Evolutionary conservation across 2,888 invertebrate species (phyloP).

Genomic region (Erebia ligea): DNA sequence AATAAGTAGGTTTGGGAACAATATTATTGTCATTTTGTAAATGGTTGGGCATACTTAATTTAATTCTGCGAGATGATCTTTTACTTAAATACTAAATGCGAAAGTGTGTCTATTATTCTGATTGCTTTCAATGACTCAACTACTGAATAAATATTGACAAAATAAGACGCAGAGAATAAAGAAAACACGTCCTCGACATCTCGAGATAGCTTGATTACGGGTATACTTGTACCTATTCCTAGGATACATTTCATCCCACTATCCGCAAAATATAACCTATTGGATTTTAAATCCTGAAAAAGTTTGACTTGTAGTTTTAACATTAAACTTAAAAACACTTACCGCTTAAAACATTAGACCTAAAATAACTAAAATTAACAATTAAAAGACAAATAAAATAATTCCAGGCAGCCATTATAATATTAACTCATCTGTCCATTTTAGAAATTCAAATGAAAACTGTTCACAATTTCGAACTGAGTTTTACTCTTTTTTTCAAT

Average conservation of each 20-base stretch:
- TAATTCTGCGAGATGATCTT: no score
- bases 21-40: neutral
- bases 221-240: no score
- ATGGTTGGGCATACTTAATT: no score
- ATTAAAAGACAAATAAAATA: conserved; percentile 40
- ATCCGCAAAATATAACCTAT: no score
- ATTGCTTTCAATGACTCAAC: no score
- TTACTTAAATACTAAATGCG: no score
- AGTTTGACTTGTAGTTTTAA: neutral
- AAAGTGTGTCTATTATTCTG: no score
- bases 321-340: conserved; percentile 38
- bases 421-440: conserved; percentile 20
- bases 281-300: neutral
- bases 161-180: no score
- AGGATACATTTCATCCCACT: no score
- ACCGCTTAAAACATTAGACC: conserved; percentile 52
- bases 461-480: neutral
- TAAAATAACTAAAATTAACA: conserved; percentile 42
- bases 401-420: conserved; percentile 27
- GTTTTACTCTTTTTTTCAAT: conserved; percentile 22
- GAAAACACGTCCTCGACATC: no score
- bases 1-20: neutral
- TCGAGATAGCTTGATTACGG: no score
- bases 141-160: no score
- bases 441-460: conserved; percentile 13